Evolutionary conservation across 2,888 invertebrate genomes (phyloP).

Genomic region (Drosophila gaucha): DNA sequence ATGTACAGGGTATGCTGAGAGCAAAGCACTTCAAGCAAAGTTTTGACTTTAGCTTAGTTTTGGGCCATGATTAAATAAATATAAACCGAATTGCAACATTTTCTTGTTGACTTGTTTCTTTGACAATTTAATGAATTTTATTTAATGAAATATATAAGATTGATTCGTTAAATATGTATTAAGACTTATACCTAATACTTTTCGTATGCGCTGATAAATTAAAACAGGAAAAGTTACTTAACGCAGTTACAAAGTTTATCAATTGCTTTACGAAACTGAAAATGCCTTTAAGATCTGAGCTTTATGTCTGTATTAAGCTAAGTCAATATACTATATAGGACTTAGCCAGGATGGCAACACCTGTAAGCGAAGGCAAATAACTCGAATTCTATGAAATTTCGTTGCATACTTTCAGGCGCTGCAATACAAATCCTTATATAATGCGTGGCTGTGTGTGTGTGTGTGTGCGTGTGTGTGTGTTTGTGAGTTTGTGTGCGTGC

Average conservation of each 20-base stretch:
- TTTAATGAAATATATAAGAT: no score
- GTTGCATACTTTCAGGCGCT: constrained; percentile 45
- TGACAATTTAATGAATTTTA: background rate
- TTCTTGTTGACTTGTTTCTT: background rate
- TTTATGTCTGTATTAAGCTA: background rate
- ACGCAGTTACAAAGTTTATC: no score
- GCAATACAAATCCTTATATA: constrained; percentile 34
- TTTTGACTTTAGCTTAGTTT: no score
- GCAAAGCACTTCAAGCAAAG: background rate
- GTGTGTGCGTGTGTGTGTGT: constrained; percentile 6
- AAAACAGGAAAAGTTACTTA: no score
- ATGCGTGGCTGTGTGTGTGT: constrained; percentile 6
- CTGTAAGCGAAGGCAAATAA: background rate
- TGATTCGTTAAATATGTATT: no score
- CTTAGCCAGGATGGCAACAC: background rate
- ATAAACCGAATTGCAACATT: background rate
- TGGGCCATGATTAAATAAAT: no score
- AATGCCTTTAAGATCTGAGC: no score
- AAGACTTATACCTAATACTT: no score
- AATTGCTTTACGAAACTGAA: no score
- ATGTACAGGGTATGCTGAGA: constrained; percentile 3
- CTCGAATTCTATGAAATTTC: constrained; percentile 9
- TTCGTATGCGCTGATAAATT: no score
- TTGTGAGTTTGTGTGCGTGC: constrained; percentile 5
- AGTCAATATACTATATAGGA: background rate